Conservation (phyloP, 2,888 invertebrate genomes). For the Gymnosoma rotundatum region DNA sequence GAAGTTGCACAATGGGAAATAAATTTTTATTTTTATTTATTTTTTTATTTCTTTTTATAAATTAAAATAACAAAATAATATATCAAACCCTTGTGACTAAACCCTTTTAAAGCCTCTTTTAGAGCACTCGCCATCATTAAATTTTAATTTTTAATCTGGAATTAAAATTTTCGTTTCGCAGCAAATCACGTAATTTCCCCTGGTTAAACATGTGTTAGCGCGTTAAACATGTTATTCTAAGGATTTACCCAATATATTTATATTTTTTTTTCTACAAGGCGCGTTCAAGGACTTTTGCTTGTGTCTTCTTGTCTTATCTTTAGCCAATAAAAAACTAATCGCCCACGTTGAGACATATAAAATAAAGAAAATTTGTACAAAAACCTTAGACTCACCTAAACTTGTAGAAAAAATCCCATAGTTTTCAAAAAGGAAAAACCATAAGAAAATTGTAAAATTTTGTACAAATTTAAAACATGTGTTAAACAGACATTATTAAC, state of each 20-base stretch:
- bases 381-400: not conserved
- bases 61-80: too few species aligned
- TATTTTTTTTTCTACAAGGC: slow-evolving; percentile 30
- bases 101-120: not conserved
- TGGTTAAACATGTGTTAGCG: not conserved
- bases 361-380: slow-evolving; percentile 43
- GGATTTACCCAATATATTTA: slow-evolving; percentile 28
- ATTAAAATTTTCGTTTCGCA: not conserved
- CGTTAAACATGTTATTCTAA: slow-evolving; percentile 11
- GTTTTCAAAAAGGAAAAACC: slow-evolving; percentile 69
- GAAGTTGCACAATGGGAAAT: too few species aligned
- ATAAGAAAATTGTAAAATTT: slow-evolving; percentile 46
- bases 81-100: not conserved
- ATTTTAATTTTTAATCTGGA: slow-evolving; percentile 26
- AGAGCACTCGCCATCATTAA: not conserved
- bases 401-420: slow-evolving; percentile 73
- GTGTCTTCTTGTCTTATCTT: not conserved
- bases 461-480: slow-evolving; percentile 56
- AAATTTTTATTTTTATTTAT: too few species aligned
- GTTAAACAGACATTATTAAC: slow-evolving; percentile 57
- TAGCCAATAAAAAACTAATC: slow-evolving; percentile 51
- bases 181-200: slow-evolving; percentile 52
- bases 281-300: slow-evolving; percentile 44
- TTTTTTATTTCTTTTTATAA: too few species aligned
- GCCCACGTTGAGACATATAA: slow-evolving; percentile 32